Conservation (phyloP, 2,113 vertebrate genomes). For the Periophthalmus modestus region DNA sequence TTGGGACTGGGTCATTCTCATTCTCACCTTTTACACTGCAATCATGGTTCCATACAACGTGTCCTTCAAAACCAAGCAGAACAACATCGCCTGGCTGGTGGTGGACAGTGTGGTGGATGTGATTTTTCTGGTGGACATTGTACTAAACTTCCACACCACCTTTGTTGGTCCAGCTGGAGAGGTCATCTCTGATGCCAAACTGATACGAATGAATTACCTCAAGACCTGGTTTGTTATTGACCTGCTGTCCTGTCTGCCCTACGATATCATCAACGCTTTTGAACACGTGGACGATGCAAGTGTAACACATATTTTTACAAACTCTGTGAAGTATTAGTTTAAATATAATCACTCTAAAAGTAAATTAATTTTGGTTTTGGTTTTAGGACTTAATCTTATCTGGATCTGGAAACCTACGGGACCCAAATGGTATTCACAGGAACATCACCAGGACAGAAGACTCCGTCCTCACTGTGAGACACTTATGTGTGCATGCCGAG, state of each 20-base stretch:
- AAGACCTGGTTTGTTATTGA: constrained; percentile 99
- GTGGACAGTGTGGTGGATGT: constrained; percentile 98
- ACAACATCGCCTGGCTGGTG: constrained; percentile 94
- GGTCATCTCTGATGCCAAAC: constrained; percentile 94
- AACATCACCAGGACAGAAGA: constrained; percentile 75
- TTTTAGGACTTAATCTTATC: constrained; percentile 63
- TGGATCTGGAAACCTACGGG: constrained; percentile 61
- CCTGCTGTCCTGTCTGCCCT: constrained; percentile 95
- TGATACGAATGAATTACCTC: constrained; percentile 98
- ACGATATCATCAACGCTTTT: constrained; percentile 98
- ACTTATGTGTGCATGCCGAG: neutral
- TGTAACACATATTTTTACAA: neutral
- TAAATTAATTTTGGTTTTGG: constrained; percentile 21
- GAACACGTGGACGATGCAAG: constrained; percentile 95
- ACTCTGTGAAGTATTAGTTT: neutral
- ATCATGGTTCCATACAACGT: constrained; percentile 99
- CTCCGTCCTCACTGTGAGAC: constrained; percentile 74
- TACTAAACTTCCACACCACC: constrained; percentile 98
- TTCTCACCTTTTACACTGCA: constrained; percentile 98
- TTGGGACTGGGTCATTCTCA: constrained; percentile 99
- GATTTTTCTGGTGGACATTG: constrained; percentile 95
- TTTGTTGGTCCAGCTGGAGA: constrained; percentile 96
- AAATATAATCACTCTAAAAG: neutral
- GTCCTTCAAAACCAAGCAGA: constrained; percentile 96
- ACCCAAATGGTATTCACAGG: constrained; percentile 64